Evolutionary conservation across 2,113 vertebrate species (phyloP).

Genomic region (Danionella cerebrum): DNA sequence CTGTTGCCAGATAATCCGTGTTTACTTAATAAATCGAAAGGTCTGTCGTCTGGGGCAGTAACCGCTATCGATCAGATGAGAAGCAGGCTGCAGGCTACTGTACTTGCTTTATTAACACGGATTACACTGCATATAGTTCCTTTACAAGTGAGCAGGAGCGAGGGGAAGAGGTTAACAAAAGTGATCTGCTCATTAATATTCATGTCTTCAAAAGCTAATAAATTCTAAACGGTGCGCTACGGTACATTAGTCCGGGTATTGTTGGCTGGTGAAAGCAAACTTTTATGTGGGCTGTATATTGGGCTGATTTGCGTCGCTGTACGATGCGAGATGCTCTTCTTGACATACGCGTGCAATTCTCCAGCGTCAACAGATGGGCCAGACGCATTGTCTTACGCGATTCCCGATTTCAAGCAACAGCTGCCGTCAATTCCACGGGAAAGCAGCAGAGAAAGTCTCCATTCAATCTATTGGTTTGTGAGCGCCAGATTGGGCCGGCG

Average conservation of each 20-base stretch:
- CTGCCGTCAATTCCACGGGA: slow-evolving; percentile 78
- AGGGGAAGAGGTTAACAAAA: slow-evolving; percentile 59
- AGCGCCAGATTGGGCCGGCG: slow-evolving; percentile 59
- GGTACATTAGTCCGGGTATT: slow-evolving; percentile 79
- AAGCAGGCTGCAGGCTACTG: not conserved
- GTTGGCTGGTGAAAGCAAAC: slow-evolving; percentile 78
- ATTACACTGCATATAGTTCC: too few species aligned
- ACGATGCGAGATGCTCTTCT: slow-evolving; percentile 72
- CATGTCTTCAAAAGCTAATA: slow-evolving; percentile 68
- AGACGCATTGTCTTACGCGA: slow-evolving; percentile 65
- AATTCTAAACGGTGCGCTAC: slow-evolving; percentile 73
- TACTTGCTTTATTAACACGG: not conserved
- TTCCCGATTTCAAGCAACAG: slow-evolving; percentile 88
- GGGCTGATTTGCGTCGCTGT: slow-evolving; percentile 77
- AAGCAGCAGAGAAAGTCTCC: slow-evolving; percentile 49
- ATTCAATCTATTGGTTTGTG: slow-evolving; percentile 48
- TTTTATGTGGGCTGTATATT: slow-evolving; percentile 91
- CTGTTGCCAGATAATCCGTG: not conserved
- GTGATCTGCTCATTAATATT: slow-evolving; percentile 66
- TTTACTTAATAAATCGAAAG: slow-evolving; percentile 14
- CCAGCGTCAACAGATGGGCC: slow-evolving; percentile 93
- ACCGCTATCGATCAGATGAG: not conserved
- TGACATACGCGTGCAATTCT: slow-evolving; percentile 88
- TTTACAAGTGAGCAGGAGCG: too few species aligned
- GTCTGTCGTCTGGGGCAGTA: not conserved